phyloP scores from a whole-genome alignment of 1,140 invertebrate species.

The Phenacoccus solenopsis region DNA sequence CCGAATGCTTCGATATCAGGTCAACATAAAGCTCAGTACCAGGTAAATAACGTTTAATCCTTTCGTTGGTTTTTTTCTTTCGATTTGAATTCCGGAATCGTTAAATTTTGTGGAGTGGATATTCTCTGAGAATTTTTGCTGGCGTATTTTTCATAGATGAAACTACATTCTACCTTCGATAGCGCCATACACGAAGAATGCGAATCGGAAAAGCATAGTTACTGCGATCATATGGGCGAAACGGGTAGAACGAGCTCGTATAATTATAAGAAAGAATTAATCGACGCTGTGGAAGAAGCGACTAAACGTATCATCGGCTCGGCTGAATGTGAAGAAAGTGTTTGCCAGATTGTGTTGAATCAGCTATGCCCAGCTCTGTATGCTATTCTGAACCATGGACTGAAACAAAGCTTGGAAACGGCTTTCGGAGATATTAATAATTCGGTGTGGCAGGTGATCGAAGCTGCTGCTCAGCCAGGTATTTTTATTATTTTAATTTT shows the following conservation, averaged over 20 bases:
- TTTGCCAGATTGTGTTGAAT: conserved; percentile 54
- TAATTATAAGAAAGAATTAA: conserved; percentile 35
- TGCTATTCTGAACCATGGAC: conserved; percentile 65
- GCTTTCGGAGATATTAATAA: conserved; percentile 75
- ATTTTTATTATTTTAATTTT: conserved; percentile 8
- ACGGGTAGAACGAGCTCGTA: not conserved
- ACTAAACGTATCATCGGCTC: conserved; percentile 45
- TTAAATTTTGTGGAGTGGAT: not conserved
- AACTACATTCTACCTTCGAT: not conserved
- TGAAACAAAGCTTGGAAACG: conserved; percentile 65
- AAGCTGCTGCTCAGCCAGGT: conserved; percentile 76
- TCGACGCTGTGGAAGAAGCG: conserved; percentile 49
- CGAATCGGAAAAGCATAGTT: conserved; percentile 4
- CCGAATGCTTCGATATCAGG: not conserved
- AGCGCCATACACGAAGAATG: conserved; percentile 9
- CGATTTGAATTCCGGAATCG: not conserved
- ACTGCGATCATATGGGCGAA: not conserved
- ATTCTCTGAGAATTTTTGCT: not conserved
- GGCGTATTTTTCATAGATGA: not conserved
- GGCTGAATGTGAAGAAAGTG: conserved; percentile 34
- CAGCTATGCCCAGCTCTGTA: conserved; percentile 72
- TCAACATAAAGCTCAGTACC: conserved; percentile 4
- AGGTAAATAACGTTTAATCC: not conserved
- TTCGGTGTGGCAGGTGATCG: conserved; percentile 78
- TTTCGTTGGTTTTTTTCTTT: too few species aligned